Evolutionary conservation across 1,140 invertebrate species (phyloP), one percentile per base, ranked within the genome.

Genomic region (Lepidostoma basale): DNA sequence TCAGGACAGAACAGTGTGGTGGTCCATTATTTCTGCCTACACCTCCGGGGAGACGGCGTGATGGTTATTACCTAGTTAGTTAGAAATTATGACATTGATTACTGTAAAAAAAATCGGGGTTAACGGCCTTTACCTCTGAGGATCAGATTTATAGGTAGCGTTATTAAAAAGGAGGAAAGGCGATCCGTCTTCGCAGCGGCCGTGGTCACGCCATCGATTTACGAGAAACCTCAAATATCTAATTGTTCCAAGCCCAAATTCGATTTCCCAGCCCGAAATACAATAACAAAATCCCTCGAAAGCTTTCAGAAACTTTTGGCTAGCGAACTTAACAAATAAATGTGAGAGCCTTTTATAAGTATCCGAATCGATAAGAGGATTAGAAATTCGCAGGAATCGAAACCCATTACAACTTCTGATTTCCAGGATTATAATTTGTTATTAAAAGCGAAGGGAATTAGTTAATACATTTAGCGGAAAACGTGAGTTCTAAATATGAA

Each of bases 121-220:
- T n/a, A n/a, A n/a, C n/a, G n/a, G n/a, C n/a, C n/a, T n/a, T n/a
- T n/a, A n/a, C n/a, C n/a, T n/a, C n/a, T n/a, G n/a, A n/a, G n/a
- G n/a, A n/a, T n/a, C n/a, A n/a, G n/a, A n/a, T n/a, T 67, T 67
- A 67, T 67, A 67, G 65, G 65, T 67, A 67, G 65, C 56, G 59
- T 67, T 67, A 67, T 67, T 67, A 67, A 67, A 67, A 67, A 67
- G 54, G 40, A 49, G 44, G 54, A 66, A 59, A 67, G 44, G 65
- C 56, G 47, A 60, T 67, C 47, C 65, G 56, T 67, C 65, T 67
- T 58, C n/a, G 25, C 18, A 16, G 54, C 25, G 33, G 36, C 33
- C 40, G 54, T 47, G 59, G 65, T 67, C 65, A 67, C 65, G 65
- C 56, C 45, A 49, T 45, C 65, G 65, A 67, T 67, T 67, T 67